Evolutionary conservation across 1,140 invertebrate genomes (phyloP).

Genomic region (Drosophila pandora): DNA sequence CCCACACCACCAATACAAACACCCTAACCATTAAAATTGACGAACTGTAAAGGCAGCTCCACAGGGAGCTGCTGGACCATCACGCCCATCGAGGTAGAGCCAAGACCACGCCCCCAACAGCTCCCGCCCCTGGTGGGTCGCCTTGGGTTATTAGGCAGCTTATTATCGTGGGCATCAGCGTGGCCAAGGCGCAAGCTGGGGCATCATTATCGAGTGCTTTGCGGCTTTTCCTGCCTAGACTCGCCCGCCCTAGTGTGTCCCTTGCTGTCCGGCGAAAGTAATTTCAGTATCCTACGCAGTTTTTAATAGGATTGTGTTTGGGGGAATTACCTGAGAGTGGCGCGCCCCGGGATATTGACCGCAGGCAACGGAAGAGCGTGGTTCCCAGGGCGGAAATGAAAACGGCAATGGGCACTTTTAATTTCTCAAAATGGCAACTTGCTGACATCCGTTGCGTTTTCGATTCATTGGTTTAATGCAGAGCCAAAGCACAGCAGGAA

Average conservation of each 20-base stretch:
- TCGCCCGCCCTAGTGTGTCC: background rate
- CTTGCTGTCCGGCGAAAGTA: slow-evolving; percentile 28
- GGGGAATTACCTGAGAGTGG: slow-evolving; percentile 65
- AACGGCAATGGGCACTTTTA: slow-evolving; percentile 78
- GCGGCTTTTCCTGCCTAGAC: slow-evolving; percentile 37
- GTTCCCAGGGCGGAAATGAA: slow-evolving; percentile 65
- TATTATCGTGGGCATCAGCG: slow-evolving; percentile 67
- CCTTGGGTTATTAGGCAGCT: slow-evolving; percentile 78
- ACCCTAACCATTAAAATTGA: slow-evolving; percentile 76
- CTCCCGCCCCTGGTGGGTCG: slow-evolving; percentile 42
- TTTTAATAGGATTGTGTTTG: slow-evolving; percentile 80
- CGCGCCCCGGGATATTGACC: slow-evolving; percentile 24
- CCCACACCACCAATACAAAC: slow-evolving; percentile 8
- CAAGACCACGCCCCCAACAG: slow-evolving; percentile 40
- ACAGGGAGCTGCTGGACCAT: slow-evolving; percentile 2
- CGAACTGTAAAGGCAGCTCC: slow-evolving; percentile 76
- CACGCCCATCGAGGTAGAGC: slow-evolving; percentile 16
- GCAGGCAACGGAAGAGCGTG: slow-evolving; percentile 45
- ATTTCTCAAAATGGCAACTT: slow-evolving; percentile 81
- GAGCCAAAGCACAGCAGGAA: slow-evolving; percentile 50
- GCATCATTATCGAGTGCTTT: slow-evolving; percentile 81
- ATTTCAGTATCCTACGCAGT: slow-evolving; percentile 38
- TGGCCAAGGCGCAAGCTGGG: slow-evolving; percentile 18
- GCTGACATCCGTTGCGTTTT: slow-evolving; percentile 71
- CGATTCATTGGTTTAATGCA: slow-evolving; percentile 79